These are phyloP conservation scores for Boloria euphrosyne DNA, from an alignment of 2,888 invertebrate genomes.

Conservation along the genomic window DNA sequence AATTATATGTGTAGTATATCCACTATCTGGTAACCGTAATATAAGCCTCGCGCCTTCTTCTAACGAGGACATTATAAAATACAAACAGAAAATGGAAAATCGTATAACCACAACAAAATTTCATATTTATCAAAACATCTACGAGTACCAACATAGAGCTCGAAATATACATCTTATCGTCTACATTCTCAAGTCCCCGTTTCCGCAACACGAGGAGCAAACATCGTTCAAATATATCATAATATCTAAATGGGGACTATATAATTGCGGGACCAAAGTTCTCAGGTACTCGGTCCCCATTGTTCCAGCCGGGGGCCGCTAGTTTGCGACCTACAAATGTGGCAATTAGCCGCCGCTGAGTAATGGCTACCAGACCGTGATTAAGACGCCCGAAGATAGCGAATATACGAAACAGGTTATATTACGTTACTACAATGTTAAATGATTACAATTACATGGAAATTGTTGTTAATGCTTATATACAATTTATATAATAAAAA, in stretches of 20 bases:
- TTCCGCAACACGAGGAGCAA: neutral
- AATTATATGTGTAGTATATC: no score
- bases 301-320: slow-evolving; percentile 35
- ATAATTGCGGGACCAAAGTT: slow-evolving; percentile 16
- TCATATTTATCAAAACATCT: no score
- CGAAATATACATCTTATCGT: neutral
- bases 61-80: no score
- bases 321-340: slow-evolving; percentile 67
- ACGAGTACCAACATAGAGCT: no score
- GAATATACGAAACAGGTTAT: slow-evolving; percentile 44
- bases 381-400: slow-evolving; percentile 70
- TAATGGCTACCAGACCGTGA: slow-evolving; percentile 65
- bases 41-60: no score
- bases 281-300: slow-evolving; percentile 17
- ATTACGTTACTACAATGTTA: slow-evolving; percentile 43
- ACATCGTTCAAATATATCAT: slow-evolving; percentile 19
- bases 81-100: no score
- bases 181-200: neutral
- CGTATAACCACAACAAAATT: no score
- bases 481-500: no score
- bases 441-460: neutral
- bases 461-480: no score
- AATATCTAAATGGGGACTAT: slow-evolving; percentile 14
- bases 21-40: no score
- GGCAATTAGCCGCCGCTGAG: slow-evolving; percentile 68